phyloP scores from a whole-genome alignment of 1,140 invertebrate species.

The Drusus annulatus region DNA sequence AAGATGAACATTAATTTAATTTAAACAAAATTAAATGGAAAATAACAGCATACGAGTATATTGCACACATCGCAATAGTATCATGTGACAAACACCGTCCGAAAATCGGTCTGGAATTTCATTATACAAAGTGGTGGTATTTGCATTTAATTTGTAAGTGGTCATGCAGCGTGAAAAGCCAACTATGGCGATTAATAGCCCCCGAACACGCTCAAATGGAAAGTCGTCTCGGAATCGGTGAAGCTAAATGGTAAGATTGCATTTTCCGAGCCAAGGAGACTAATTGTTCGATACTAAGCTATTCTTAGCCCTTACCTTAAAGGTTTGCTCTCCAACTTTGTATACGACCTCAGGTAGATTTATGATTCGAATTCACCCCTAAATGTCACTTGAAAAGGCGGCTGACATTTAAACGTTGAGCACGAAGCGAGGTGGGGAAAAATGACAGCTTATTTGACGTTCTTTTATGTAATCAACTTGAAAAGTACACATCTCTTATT shows the following conservation, averaged over 20 bases:
- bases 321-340: slow-evolving; percentile 27
- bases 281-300: slow-evolving; percentile 43
- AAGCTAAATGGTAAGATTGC: slow-evolving; percentile 36
- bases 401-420: slow-evolving; percentile 43
- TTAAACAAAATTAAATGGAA: neutral
- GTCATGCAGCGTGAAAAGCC: slow-evolving; percentile 48
- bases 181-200: slow-evolving; percentile 42
- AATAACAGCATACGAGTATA: neutral
- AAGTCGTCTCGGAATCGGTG: slow-evolving; percentile 35
- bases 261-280: slow-evolving; percentile 23
- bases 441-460: slow-evolving; percentile 6
- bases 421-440: slow-evolving; percentile 24
- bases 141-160: slow-evolving; percentile 54
- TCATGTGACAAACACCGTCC: slow-evolving; percentile 25
- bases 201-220: slow-evolving; percentile 43
- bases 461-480: slow-evolving; percentile 12
- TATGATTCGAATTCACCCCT: slow-evolving; percentile 44
- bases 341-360: slow-evolving; percentile 33
- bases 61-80: neutral
- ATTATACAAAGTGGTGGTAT: slow-evolving; percentile 50
- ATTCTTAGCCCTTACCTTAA: slow-evolving; percentile 14
- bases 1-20: too few relatives aligned
- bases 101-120: slow-evolving; percentile 34
- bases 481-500: too few relatives aligned
- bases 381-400: slow-evolving; percentile 37